These are phyloP conservation scores for Pycnomerus fuliginosus DNA, from an alignment of 2,888 invertebrate genomes.

Conservation along the genomic window DNA sequence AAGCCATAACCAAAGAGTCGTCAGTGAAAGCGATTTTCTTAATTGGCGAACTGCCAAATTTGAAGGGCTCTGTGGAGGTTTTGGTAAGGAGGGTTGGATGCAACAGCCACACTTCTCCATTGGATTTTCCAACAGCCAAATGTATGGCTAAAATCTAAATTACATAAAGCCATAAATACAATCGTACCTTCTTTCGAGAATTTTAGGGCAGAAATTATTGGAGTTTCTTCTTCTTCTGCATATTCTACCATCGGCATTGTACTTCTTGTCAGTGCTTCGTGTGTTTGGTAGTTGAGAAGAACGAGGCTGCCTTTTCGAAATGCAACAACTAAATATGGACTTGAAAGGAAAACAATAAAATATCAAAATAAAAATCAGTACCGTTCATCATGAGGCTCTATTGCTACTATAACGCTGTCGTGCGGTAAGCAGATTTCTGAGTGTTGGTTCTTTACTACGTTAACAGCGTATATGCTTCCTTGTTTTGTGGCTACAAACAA, in stretches of 20 bases:
- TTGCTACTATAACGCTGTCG: neutral
- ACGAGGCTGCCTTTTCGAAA: slow-evolving; percentile 55
- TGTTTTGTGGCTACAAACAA: too few species aligned
- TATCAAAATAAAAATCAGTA: slow-evolving; percentile 31
- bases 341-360: slow-evolving; percentile 38
- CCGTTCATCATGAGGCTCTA: slow-evolving; percentile 57
- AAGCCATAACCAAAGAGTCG: slow-evolving; percentile 59
- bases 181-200: slow-evolving; percentile 1
- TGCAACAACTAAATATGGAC: slow-evolving; percentile 55
- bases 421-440: slow-evolving; percentile 60
- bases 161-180: neutral
- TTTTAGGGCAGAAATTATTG: slow-evolving; percentile 17
- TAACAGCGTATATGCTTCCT: too few species aligned
- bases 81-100: slow-evolving; percentile 60
- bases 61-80: slow-evolving; percentile 52
- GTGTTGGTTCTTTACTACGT: too few species aligned
- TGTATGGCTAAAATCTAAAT: slow-evolving; percentile 52
- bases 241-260: slow-evolving; percentile 6
- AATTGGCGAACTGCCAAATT: slow-evolving; percentile 54
- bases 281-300: slow-evolving; percentile 52
- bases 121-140: slow-evolving; percentile 60
- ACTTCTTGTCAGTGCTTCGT: slow-evolving; percentile 32
- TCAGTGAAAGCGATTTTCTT: slow-evolving; percentile 56
- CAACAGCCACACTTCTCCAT: slow-evolving; percentile 61
- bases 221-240: slow-evolving; percentile 24